Percentiles rank a stretch among this genome's conserved stretches.
Conservation (phyloP, 2,113 vertebrate species). For the Melanerpes formicivorus region DNA sequence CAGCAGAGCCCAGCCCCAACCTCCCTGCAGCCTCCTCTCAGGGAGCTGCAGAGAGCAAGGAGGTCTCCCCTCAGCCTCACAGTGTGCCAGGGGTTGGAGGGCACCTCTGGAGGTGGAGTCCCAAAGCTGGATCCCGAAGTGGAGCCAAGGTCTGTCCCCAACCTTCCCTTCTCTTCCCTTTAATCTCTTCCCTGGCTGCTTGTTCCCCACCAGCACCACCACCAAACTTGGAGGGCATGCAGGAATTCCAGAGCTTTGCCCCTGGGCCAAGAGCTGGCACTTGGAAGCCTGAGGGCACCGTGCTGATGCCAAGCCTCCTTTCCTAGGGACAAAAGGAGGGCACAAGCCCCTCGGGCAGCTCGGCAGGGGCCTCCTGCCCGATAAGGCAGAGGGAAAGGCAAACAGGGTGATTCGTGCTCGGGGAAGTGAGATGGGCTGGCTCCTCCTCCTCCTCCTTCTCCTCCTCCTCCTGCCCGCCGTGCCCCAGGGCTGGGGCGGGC, state of each 20-base stretch:
- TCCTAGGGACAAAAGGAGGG: background rate
- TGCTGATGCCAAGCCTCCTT: rapidly evolving
- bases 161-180: background rate
- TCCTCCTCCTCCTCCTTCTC: background rate
- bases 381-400: background rate
- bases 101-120: too few relatives aligned
- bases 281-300: rapidly evolving
- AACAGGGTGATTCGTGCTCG: background rate
- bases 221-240: background rate
- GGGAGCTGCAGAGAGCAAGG: too few relatives aligned
- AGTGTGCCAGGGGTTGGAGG: too few relatives aligned
- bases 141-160: background rate
- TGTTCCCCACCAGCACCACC: background rate
- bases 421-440: rapidly evolving
- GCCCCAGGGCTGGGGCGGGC: background rate
- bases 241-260: background rate
- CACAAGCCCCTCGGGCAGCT: background rate
- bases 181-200: background rate
- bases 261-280: background rate
- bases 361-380: background rate
- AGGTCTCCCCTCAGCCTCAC: too few relatives aligned
- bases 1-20: too few relatives aligned
- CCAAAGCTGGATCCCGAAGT: background rate
- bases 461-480: rapidly evolving
- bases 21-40: too few relatives aligned